A percentile compares a stretch with the other conserved stretches of the same genome.
These are phyloP conservation scores for Sicus ferrugineus DNA, from an alignment of 2,888 invertebrate genomes.

Conservation along the genomic window DNA sequence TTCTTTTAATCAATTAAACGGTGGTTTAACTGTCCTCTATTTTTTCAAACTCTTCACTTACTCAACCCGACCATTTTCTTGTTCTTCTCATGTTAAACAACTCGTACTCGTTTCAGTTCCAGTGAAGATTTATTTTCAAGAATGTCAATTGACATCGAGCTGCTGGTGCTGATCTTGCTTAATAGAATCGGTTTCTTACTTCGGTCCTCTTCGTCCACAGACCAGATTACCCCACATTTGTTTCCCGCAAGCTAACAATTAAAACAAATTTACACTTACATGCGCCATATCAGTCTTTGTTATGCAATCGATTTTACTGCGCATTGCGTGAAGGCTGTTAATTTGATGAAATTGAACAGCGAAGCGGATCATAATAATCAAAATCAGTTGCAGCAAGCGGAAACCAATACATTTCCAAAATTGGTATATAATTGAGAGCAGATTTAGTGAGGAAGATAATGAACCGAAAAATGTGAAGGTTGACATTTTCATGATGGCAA, in stretches of 20 bases:
- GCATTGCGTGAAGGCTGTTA: neutral
- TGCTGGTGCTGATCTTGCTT: neutral
- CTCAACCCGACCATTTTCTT: neutral
- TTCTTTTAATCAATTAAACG: too few relatives aligned
- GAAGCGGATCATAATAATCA: neutral
- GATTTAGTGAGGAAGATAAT: conserved; percentile 1
- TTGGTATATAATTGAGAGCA: conserved; percentile 30
- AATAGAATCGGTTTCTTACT: conserved; percentile 2
- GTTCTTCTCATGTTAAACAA: neutral
- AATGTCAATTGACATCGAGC: neutral
- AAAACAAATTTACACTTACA: neutral
- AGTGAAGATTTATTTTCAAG: neutral
- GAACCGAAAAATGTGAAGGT: neutral
- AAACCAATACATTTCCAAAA: conserved; percentile 28
- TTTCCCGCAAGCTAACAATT: neutral
- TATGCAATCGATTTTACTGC: neutral
- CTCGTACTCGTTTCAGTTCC: neutral
- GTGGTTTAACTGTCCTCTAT: too few relatives aligned
- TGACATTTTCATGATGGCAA: conserved; percentile 6
- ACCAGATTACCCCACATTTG: conserved; percentile 16
- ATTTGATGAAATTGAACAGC: conserved; percentile 22
- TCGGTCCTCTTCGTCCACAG: neutral
- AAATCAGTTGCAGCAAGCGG: conserved; percentile 11
- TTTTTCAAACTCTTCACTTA: neutral
- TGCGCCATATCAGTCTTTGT: neutral